phyloP scores from a whole-genome alignment of 2,888 invertebrate genomes.

The Linnaemya vulpina region DNA sequence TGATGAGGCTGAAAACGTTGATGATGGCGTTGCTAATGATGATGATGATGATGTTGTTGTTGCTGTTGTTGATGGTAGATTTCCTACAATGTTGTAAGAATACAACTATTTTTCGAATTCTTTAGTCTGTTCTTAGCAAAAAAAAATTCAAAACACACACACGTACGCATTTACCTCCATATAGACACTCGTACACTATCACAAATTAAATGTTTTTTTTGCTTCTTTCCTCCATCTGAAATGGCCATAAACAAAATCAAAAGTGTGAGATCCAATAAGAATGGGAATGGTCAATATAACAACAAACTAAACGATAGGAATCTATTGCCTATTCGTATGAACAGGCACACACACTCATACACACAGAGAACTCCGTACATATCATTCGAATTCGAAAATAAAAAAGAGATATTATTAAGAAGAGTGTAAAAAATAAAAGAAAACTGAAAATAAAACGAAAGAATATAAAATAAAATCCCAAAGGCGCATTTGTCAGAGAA shows the following conservation, averaged over 20 bases:
- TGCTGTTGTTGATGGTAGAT: constrained; percentile 32
- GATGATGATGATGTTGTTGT: constrained; percentile 9
- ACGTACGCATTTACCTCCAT: no score
- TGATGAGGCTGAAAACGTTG: constrained; percentile 42
- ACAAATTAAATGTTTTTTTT: constrained; percentile 14
- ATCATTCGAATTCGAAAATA: constrained; percentile 31
- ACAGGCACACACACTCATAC: not conserved
- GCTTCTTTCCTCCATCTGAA: constrained; percentile 13
- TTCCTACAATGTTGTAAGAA: constrained; percentile 56
- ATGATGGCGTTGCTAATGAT: constrained; percentile 15
- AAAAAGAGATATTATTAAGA: not conserved
- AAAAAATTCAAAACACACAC: not conserved
- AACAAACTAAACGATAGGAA: constrained; percentile 47
- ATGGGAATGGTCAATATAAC: constrained; percentile 42
- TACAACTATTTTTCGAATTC: constrained; percentile 25
- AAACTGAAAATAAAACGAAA: no score
- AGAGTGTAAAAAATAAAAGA: not conserved
- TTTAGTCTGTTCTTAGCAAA: not conserved
- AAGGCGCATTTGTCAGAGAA: constrained; percentile 67
- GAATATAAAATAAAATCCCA: constrained; percentile 31
- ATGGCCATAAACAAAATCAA: constrained; percentile 55
- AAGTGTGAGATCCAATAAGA: constrained; percentile 58
- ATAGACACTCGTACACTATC: no score
- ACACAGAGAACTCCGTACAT: not conserved
- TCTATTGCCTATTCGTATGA: constrained; percentile 47